Evolutionary conservation across 2,888 invertebrate genomes (phyloP), one percentile per base, ranked within the genome.

Genomic region (Allacma fusca): DNA sequence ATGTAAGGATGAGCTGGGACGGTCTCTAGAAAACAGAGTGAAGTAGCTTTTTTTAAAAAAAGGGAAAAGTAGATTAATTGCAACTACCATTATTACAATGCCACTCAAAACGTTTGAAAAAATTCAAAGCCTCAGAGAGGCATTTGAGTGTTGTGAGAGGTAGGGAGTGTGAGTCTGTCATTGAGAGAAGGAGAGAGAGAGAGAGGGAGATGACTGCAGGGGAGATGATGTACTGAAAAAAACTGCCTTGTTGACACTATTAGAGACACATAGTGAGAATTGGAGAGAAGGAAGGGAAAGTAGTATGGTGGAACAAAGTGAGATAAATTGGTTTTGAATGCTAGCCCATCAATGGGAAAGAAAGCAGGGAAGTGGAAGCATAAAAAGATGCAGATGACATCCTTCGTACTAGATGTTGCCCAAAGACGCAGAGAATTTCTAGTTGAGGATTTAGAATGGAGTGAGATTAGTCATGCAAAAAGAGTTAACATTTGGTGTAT

Each of bases 391-490:
- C 26, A 62, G 62, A 62, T 62, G 62, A 62, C 62, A 62, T 62
- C 23, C 9, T 40, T 40, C 40, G 5, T 50, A n/a, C 50, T 50
- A n/a, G 19, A 50, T 50, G n/a, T 50, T 50, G 50, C 50, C 50
- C 50, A 50, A 50, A 50, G 50, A 50, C n/a, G 50, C 9, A 50
- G 50, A 62, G 26, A 62, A 62, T 19, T 62, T 62, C 62, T 5
- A 62, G 62, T 24, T 62, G 62, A 62, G 68, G 68, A 68, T 68
- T 68, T 68, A 40, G 26, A 69, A 21, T 12, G 23, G 43, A 69
- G 23, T 12, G 70, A 75, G 78, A 44, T 65, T 78, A 72, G 71
- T 69, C 78, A 78, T 78, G 78, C 76, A 78, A 78, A n/a, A 78
- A 76, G 73, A 65, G 72, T 24, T 72, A 34, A 62, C 62, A 62